A percentile compares a stretch with the other conserved stretches of the same genome.
Conservation (phyloP, 2,888 invertebrate species). For the Heliconius ismenius region DNA sequence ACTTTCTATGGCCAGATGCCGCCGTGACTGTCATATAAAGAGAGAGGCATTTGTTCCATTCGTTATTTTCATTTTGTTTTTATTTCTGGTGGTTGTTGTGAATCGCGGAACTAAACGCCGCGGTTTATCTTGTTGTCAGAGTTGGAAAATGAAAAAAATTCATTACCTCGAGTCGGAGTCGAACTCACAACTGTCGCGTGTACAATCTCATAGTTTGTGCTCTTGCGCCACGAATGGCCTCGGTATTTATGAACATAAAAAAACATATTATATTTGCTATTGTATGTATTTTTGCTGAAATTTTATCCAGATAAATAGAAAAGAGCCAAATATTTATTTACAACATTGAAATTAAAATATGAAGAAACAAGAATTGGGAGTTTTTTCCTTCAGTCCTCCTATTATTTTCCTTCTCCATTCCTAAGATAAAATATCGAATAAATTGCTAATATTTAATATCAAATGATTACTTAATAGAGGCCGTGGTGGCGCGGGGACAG, state of each 20-base stretch:
- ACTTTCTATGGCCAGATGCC: conserved; percentile 46
- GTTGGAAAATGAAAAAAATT: no score
- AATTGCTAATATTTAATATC: no score
- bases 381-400: neutral
- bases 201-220: no score
- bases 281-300: neutral
- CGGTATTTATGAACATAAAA: no score
- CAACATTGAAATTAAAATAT: neutral
- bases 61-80: neutral
- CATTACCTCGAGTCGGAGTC: no score
- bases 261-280: neutral
- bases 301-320: neutral
- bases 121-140: no score
- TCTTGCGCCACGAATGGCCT: no score
- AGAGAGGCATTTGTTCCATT: conserved; percentile 1
- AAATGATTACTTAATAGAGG: no score
- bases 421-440: neutral
- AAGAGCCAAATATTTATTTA: neutral
- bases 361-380: neutral
- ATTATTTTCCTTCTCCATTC: no score
- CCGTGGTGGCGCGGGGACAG: neutral
- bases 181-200: no score
- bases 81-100: neutral
- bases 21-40: conserved; percentile 33
- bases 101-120: no score